These are phyloP conservation scores for Zaprionus obscuricornis DNA, from an alignment of 2,888 invertebrate species.

Conservation along the genomic window DNA sequence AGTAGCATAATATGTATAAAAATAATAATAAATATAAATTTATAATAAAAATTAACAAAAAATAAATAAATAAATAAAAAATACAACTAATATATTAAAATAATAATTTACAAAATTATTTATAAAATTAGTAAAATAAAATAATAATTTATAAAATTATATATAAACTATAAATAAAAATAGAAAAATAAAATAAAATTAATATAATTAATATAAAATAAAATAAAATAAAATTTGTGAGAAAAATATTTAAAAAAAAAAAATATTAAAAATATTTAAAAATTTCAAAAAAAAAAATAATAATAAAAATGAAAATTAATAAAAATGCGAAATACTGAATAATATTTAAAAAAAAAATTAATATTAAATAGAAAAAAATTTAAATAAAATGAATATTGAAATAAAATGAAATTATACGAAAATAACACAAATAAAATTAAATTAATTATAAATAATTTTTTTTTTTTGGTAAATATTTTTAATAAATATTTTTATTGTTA, in stretches of 20 bases:
- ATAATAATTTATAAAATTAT: not conserved
- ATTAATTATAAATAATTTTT: too few species aligned
- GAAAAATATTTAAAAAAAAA: not conserved
- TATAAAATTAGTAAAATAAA: not conserved
- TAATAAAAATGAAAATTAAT: not conserved
- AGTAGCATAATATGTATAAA: not conserved
- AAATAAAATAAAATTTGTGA: not conserved
- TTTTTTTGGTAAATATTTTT: too few species aligned
- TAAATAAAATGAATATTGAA: too few species aligned
- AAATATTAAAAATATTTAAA: not conserved
- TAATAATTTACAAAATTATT: constrained; percentile 3
- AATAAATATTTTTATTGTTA: too few species aligned
- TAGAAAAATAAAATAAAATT: not conserved
- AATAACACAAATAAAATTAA: too few species aligned
- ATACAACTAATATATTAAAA: too few species aligned
- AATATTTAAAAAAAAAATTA: too few species aligned
- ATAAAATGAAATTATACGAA: too few species aligned
- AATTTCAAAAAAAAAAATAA: not conserved
- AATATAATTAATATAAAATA: not conserved
- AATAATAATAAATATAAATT: not conserved
- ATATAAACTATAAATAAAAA: not conserved
- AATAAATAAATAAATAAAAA: too few species aligned
- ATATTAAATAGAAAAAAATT: too few species aligned
- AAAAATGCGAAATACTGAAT: not conserved
- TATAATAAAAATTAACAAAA: not conserved